Evolutionary conservation across 30 jellyfish, hydroid and myxozoan species (phyloP), one percentile per base, ranked within the genome.

Genomic region (Rhopilema esculentum): DNA sequence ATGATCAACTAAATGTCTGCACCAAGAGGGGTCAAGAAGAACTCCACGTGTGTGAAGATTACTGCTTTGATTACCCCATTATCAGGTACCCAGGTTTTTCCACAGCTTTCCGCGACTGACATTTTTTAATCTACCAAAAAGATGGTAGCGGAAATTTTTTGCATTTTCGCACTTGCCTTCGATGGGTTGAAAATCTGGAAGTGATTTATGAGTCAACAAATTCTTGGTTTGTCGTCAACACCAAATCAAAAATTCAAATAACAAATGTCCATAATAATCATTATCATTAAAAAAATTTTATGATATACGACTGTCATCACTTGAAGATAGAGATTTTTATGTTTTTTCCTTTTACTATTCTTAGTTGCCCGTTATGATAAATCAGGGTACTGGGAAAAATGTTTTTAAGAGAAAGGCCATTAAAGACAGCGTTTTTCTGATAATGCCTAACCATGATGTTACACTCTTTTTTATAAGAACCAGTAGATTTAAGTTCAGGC

Each of bases 11-110:
- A 52, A 51, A 18, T 77, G 53, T 4, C 48, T 51, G 27, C 52
- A 40, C 48, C 87, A 27, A 23, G 57, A 61, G 80, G 89, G 89
- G 80, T 79, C 89, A 31, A 32, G 68, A 64, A 29, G 26, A 69
- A 15, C 79, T 7, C 32, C 53, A 77, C 9, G 57, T 77, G 87
- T 24, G 76, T 52, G 75, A 51, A 77, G 87, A 77, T 77, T 31
- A 51, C 61, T 16, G 51, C 68, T 16, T 65, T 29, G 23, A 66
- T 77, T 79, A 57, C 48, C 24, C 69, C 16, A 22, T 79, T 79
- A 79, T 79, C 81, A 40, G 89, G 23, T 64, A 26, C 57, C 8
- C 27, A 49, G 21, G 25, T 27, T 51, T 51, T 57, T 19, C 16
- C 77, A 8, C 27, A 23, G 30, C 33, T 23, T 23, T 66, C 49